Percentiles rank a stretch among this genome's conserved stretches.
phyloP scores from a whole-genome alignment of 2,797 vertebrate genomes.

The Cheracebus regulus region DNA sequence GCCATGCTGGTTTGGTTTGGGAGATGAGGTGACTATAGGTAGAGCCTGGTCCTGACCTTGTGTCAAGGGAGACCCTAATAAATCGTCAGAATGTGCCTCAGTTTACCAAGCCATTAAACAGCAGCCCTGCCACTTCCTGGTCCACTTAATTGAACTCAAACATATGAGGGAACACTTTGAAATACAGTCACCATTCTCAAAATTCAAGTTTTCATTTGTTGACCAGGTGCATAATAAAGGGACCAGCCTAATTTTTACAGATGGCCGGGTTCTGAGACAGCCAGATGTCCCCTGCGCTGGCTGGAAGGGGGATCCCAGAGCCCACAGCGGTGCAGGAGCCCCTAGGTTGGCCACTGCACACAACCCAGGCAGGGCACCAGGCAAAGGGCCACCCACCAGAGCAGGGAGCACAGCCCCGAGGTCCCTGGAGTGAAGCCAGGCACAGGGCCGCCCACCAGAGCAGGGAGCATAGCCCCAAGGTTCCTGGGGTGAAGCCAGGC shows the following conservation, averaged over 20 bases:
- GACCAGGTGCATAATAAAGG: accelerated
- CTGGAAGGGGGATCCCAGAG: not conserved
- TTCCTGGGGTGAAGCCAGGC: too few relatives aligned
- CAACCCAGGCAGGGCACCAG: not conserved
- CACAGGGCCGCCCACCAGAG: too few relatives aligned
- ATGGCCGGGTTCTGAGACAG: accelerated
- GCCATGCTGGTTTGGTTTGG: not conserved
- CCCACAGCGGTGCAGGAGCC: not conserved
- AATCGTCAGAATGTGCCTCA: not conserved
- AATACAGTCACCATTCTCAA: not conserved
- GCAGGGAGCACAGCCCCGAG: too few relatives aligned
- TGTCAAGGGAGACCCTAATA: not conserved
- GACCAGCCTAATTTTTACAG: not conserved
- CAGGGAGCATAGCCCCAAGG: too few relatives aligned
- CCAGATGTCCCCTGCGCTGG: accelerated
- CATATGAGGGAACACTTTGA: too few relatives aligned
- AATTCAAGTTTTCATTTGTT: too few relatives aligned
- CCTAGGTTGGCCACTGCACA: too few relatives aligned
- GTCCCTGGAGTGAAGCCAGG: not conserved
- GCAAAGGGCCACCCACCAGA: too few relatives aligned
- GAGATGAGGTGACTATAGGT: not conserved
- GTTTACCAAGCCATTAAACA: not conserved
- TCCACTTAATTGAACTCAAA: too few relatives aligned
- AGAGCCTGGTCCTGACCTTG: not conserved
- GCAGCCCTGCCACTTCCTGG: not conserved